A percentile compares a stretch with the other conserved stretches of the same genome.
Evolutionary conservation across 2,113 vertebrate genomes (phyloP).

Genomic region (Leucoraja erinaceus): DNA sequence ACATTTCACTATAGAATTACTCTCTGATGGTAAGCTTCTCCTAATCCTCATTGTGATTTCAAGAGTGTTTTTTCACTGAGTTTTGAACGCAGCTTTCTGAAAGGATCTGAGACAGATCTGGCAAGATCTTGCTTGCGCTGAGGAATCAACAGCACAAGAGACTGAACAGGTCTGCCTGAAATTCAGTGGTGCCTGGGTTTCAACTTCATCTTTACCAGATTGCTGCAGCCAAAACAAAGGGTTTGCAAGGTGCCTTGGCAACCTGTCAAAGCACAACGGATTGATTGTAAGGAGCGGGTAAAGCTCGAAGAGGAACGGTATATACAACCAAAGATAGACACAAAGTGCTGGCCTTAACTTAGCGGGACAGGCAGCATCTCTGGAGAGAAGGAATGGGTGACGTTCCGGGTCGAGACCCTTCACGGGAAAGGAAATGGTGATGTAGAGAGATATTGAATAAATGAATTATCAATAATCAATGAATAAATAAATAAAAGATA

Average conservation of each 20-base stretch:
- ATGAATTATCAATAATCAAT: no score
- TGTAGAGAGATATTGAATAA: no score
- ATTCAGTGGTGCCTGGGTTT: neutral
- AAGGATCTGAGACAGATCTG: neutral
- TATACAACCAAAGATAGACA: no score
- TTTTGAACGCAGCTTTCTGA: neutral
- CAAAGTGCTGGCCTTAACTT: no score
- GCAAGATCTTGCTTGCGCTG: no score
- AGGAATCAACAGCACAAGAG: neutral
- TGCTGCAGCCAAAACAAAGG: neutral
- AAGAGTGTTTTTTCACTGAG: neutral
- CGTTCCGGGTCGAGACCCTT: no score
- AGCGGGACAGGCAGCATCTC: no score
- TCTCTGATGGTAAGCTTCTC: neutral
- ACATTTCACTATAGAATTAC: neutral
- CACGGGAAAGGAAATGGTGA: no score
- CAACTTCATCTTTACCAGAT: neutral
- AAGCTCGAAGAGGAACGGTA: neutral
- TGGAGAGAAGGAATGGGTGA: no score
- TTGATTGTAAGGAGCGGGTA: neutral
- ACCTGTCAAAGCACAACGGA: neutral
- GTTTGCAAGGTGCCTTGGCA: neutral
- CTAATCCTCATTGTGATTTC: neutral
- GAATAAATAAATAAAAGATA: no score
- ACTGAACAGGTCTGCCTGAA: neutral